Evolutionary conservation across 2,797 vertebrate genomes (phyloP).

Genomic region (Toxotes lorentzi): DNA sequence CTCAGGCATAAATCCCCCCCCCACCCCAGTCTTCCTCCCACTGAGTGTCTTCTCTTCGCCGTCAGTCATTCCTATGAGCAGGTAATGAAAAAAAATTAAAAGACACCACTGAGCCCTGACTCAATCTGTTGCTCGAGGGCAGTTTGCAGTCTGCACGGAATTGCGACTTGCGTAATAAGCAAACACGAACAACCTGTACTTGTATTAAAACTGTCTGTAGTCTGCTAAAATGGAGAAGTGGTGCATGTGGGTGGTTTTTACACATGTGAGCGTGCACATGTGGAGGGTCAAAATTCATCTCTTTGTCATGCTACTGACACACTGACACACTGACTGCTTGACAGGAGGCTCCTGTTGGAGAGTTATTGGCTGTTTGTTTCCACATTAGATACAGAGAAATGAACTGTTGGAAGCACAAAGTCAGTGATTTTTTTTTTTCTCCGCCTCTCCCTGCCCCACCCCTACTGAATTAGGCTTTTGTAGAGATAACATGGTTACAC

Average conservation of each 20-base stretch:
- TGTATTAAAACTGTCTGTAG: background rate
- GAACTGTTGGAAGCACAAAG: slow-evolving; percentile 43
- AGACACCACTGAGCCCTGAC: background rate
- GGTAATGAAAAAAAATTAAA: slow-evolving; percentile 3
- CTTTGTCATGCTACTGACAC: slow-evolving; percentile 36
- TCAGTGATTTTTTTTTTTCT: slow-evolving; percentile 53
- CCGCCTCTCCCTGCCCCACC: slow-evolving; percentile 28
- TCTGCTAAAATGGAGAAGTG: slow-evolving; percentile 6
- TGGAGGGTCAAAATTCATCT: slow-evolving; percentile 33
- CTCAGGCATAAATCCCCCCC: slow-evolving; percentile 1
- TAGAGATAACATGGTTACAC: slow-evolving; percentile 70
- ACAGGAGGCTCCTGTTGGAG: slow-evolving; percentile 1
- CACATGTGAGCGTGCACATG: slow-evolving; percentile 1
- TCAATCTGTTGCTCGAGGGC: background rate
- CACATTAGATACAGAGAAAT: slow-evolving; percentile 35
- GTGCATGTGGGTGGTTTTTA: background rate
- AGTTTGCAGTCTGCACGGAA: background rate
- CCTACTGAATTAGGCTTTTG: slow-evolving; percentile 55
- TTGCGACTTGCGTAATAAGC: slow-evolving; percentile 9
- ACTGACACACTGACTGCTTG: slow-evolving; percentile 68
- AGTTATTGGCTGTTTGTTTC: slow-evolving; percentile 44
- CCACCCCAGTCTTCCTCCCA: background rate
- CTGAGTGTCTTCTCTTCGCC: background rate
- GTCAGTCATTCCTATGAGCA: slow-evolving; percentile 11
- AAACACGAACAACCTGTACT: slow-evolving; percentile 3